phyloP scores from a whole-genome alignment of 1,140 invertebrate species.

The Drosophila virilis region DNA sequence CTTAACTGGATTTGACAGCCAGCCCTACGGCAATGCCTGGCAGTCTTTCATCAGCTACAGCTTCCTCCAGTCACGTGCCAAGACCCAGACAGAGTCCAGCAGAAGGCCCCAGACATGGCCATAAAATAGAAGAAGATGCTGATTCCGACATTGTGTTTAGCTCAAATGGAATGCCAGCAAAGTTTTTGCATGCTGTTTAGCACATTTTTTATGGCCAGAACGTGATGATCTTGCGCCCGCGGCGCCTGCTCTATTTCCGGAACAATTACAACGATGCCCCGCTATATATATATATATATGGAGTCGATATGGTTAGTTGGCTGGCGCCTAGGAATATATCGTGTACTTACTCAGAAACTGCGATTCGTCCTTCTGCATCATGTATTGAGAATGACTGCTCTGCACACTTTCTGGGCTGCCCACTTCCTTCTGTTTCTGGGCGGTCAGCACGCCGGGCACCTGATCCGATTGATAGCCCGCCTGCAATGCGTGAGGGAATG shows the following conservation, averaged over 20 bases:
- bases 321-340: background rate
- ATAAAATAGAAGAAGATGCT: conserved; percentile 52
- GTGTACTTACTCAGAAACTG: conserved; percentile 63
- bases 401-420: conserved; percentile 44
- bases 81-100: conserved; percentile 54
- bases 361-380: background rate
- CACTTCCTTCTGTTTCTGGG: conserved; percentile 50
- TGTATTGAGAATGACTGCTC: conserved; percentile 28
- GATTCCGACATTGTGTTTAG: conserved; percentile 35
- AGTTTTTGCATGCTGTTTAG: conserved; percentile 53
- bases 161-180: conserved; percentile 35
- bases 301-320: background rate
- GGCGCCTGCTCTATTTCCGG: conserved; percentile 48
- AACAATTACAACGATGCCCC: background rate
- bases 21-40: background rate
- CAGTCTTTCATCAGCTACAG: conserved; percentile 2
- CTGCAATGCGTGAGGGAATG: conserved; percentile 1
- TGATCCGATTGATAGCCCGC: conserved; percentile 65
- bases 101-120: conserved; percentile 42
- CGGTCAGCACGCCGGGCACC: conserved; percentile 46
- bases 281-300: no score
- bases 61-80: conserved; percentile 62
- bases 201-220: conserved; percentile 74
- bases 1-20: conserved; percentile 1
- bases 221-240: conserved; percentile 65